Evolutionary conservation across 2,797 vertebrate genomes (phyloP), one percentile per base, ranked within the genome.

Genomic region (Acestrorhynchus altus): DNA sequence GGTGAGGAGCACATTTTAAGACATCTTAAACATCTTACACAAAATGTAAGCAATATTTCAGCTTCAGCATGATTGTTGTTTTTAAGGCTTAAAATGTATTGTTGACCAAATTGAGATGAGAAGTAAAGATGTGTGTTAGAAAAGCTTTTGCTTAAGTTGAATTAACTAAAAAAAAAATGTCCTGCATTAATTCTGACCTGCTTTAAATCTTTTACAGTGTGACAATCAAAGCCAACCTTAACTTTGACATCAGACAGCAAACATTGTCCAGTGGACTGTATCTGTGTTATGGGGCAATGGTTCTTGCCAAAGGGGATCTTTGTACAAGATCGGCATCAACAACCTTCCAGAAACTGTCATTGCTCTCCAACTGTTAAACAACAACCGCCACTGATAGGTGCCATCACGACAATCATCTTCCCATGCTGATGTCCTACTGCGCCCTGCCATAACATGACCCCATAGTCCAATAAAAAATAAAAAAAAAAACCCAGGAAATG

Each of bases 321-420:
- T 31, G 6, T 61, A 31, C 39, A 31, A 18, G 16, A 10, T 61
- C 31, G 16, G 16, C 57, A 60, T 28, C 59, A 40, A 31, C n/a
- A 10, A 5, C 16, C 59, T 61, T 61, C 18, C 57, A 60, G 28
- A 59, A 61, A 61, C 26, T 35, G 11, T 20, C 0, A 20, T n/a
- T 18, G 61, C 26, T 16, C 24, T 46, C 63, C 61, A 75, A 31
- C 47, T 65, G 39, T 15, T 46, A 40, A 31, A 18, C 15, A 31
- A 18, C 15, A 49, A 10, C 16, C 46, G 18, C 63, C 24, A 31
- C 9, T 67, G 46, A 51, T 16, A 67, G 26, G 24, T 49, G 65
- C 16, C 65, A 49, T 68, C 16, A 44, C 15, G 49, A 68, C 46
- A 68, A 31, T 44, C 44, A 49, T 51, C 46, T n/a, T 67, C 26